A percentile compares a stretch with the other conserved stretches of the same genome.
These are phyloP conservation scores for Paratilapia polleni DNA, from an alignment of 2,113 vertebrate genomes.

Conservation along the genomic window DNA sequence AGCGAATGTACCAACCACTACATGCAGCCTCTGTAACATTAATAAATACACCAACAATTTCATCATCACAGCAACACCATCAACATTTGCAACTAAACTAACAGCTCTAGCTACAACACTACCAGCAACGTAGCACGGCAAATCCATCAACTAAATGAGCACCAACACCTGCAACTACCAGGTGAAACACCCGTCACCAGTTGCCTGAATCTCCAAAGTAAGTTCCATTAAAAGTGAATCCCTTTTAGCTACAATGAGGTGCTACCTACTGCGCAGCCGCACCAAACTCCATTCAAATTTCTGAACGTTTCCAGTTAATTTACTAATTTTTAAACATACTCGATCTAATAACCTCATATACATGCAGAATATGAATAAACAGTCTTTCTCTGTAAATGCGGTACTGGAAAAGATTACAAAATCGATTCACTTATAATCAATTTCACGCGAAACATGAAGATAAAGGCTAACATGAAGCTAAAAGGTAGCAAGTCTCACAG, in stretches of 20 bases:
- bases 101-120: not conserved
- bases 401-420: not conserved
- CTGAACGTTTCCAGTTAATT: not conserved
- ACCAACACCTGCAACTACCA: not conserved
- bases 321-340: not conserved
- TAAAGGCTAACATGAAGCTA: not conserved
- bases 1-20: too few species aligned
- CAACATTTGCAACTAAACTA: not conserved
- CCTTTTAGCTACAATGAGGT: not conserved
- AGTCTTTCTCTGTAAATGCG: not conserved
- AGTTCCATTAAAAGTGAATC: not conserved
- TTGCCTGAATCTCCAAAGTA: not conserved
- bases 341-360: not conserved
- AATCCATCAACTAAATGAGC: not conserved
- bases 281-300: not conserved
- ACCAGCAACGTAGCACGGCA: not conserved
- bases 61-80: not conserved
- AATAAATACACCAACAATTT: too few species aligned
- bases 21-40: not conserved
- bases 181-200: too few species aligned
- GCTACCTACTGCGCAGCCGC: not conserved
- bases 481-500: not conserved
- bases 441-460: not conserved
- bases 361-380: not conserved
- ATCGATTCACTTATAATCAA: not conserved